Base-by-base conservation (phyloP, 2,888 invertebrate species). In the Mythimna pallens region DNA sequence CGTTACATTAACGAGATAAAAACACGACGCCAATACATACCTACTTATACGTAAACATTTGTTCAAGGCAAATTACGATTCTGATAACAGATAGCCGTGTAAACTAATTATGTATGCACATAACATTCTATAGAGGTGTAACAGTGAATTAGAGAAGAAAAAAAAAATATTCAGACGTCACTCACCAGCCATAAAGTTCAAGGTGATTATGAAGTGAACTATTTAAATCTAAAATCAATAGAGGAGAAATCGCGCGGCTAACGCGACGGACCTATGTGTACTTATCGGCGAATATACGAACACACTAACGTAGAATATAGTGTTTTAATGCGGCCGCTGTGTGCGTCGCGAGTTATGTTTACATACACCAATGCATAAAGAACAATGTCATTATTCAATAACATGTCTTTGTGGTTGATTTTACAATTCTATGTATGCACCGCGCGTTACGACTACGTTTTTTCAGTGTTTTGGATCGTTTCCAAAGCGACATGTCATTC, bases 131-230 rank as follows among this genome's bases (percentile, higher is more conserved):
- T 55, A 34, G 62, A 62, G 63, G 50, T 62, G 30, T 79, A 76
- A 78, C 84, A 74, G 80, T 80, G 70, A 83, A 83, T 83, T 68
- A 34, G 70, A 84, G 81, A 86, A 72, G 36, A 70, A 77, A 80
- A 78, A 75, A 71, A 57, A 8, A 59, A 50, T 22, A 76, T 74
- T 65, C 43, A 25, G 66, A 76, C 74, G 25, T 78, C 85, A 93
- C 95, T 96, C 89, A 96, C 95, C 95, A 89, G 95, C 93, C 95
- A 95, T 95, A 90, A 90, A 93, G 92, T 93, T 94, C 94, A 95
- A 95, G 94, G 94, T 92, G 86, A 86, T 81, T 88, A 85, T 86
- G 82, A 81, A 80, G 84, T 86, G 87, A 86, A 89, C 89, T 89
- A 92, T 91, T 90, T 89, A 88, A 93, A 91, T 92, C 87, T 91